Conservation (phyloP, 2,797 vertebrate species). For the Sebastes steindachneri region DNA sequence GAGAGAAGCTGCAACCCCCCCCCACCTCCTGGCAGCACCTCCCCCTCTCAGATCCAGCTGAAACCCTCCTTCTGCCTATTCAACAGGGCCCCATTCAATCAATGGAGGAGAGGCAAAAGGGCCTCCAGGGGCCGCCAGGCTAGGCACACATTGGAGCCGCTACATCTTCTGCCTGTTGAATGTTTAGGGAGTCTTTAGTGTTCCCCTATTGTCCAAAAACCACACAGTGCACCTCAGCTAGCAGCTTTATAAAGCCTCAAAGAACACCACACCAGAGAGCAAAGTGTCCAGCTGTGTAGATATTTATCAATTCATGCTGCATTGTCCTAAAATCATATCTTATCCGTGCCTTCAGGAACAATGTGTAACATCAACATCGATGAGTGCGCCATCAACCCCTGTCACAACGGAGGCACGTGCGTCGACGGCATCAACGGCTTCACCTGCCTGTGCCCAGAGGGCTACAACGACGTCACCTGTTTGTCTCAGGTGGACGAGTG, state of each 20-base stretch:
- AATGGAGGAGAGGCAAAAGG: conserved; percentile 61
- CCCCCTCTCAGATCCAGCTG: conserved; percentile 67
- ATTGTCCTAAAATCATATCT: not conserved
- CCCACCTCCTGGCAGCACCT: conserved; percentile 43
- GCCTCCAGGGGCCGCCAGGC: conserved; percentile 67
- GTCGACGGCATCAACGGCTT: conserved; percentile 91
- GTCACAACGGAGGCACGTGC: conserved; percentile 95
- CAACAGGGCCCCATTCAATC: conserved; percentile 69
- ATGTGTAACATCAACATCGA: conserved; percentile 97
- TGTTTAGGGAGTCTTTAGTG: conserved; percentile 37
- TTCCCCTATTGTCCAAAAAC: conserved; percentile 49
- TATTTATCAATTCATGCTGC: conserved; percentile 6
- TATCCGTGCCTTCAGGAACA: conserved; percentile 79
- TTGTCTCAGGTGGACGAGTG: conserved; percentile 96
- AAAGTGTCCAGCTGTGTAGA: conserved; percentile 38
- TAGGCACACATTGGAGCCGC: conserved; percentile 56
- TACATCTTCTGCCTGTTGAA: conserved; percentile 55
- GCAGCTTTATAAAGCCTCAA: conserved; percentile 37
- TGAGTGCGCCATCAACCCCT: conserved; percentile 92
- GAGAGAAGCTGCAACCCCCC: conserved; percentile 40
- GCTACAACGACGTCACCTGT: conserved; percentile 93
- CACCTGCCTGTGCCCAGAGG: conserved; percentile 92
- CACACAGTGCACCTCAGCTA: conserved; percentile 48
- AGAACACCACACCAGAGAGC: conserved; percentile 29
- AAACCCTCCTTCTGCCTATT: conserved; percentile 73